Percentiles rank a stretch among this genome's conserved stretches.
Evolutionary conservation across 2,113 vertebrate species (phyloP).

Genomic region (Halichoeres trimaculatus): DNA sequence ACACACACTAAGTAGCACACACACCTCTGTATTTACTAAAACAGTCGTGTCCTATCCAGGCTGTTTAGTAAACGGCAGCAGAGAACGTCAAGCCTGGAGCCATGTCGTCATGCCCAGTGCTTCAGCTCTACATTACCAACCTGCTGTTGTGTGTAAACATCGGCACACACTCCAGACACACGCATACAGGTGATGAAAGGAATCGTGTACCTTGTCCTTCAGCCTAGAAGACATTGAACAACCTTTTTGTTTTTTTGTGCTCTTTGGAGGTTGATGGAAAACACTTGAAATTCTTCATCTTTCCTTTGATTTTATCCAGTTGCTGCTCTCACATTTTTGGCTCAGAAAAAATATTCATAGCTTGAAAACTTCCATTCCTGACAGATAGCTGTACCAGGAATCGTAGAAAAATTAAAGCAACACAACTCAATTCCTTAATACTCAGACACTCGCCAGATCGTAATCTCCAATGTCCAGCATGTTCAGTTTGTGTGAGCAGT

Average conservation of each 20-base stretch:
- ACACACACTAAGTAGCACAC: slow-evolving; percentile 63
- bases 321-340: neutral
- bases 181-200: slow-evolving; percentile 69
- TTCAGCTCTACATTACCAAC: slow-evolving; percentile 54
- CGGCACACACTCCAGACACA: slow-evolving; percentile 79
- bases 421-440: neutral
- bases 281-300: neutral
- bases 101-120: slow-evolving; percentile 72
- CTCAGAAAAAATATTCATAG: slow-evolving; percentile 1
- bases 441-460: neutral
- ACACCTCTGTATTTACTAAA: slow-evolving; percentile 81
- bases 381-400: neutral
- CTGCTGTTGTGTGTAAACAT: slow-evolving; percentile 83
- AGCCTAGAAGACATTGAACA: slow-evolving; percentile 50
- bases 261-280: slow-evolving; percentile 59
- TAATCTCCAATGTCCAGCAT: neutral
- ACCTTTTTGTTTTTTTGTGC: slow-evolving; percentile 34
- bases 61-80: slow-evolving; percentile 84
- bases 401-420: neutral
- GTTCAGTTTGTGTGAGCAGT: slow-evolving; percentile 14
- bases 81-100: slow-evolving; percentile 77
- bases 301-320: neutral
- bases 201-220: slow-evolving; percentile 31
- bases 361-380: neutral
- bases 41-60: slow-evolving; percentile 79